phyloP scores from a whole-genome alignment of 2,797 vertebrate genomes.

The Botia almorhae region DNA sequence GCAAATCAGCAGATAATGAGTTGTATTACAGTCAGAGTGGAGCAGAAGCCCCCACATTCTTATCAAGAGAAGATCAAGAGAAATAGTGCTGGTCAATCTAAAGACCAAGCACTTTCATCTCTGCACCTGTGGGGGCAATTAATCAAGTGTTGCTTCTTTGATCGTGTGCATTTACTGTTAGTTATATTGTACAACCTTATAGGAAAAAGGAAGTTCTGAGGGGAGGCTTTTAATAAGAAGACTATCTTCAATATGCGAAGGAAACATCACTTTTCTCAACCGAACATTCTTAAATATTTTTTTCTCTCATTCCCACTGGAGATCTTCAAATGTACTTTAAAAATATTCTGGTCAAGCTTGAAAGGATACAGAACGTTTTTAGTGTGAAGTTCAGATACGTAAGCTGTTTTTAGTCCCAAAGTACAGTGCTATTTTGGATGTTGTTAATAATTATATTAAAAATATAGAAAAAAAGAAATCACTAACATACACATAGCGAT shows the following conservation, averaged over 20 bases:
- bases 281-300: neutral
- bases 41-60: constrained; percentile 10
- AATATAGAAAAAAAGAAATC: no score
- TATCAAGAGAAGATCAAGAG: constrained; percentile 8
- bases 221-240: neutral
- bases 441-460: no score
- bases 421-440: no score
- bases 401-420: no score
- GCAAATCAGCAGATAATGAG: constrained; percentile 51
- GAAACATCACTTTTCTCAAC: neutral
- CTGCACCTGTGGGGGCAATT: constrained; percentile 68
- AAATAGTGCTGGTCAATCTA: constrained; percentile 49
- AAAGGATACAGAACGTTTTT: no score
- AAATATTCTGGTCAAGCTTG: no score
- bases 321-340: neutral
- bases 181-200: constrained; percentile 39
- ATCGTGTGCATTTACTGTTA: constrained; percentile 56
- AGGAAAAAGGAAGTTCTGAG: constrained; percentile 8
- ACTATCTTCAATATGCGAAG: neutral
- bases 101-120: constrained; percentile 50
- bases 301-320: neutral
- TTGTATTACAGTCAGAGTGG: constrained; percentile 31
- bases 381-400: no score
- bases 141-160: constrained; percentile 64
- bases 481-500: no score